Evolutionary conservation across 2,888 invertebrate species (phyloP).

Genomic region (Chaitophorus viminalis): DNA sequence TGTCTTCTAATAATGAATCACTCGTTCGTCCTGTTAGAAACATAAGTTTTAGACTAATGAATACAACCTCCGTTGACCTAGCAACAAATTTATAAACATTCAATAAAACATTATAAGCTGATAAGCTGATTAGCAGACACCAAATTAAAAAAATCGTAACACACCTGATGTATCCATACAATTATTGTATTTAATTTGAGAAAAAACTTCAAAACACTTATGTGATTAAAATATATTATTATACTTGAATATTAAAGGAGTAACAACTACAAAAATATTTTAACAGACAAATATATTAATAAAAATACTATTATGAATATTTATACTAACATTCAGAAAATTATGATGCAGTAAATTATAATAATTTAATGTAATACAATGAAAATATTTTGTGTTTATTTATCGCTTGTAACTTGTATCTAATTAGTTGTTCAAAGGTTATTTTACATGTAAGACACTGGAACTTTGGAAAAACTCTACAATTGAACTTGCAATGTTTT

Average conservation of each 20-base stretch:
- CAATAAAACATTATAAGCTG: conserved; percentile 37
- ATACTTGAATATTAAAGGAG: background rate
- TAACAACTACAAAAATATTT: background rate
- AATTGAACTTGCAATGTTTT: conserved; percentile 64
- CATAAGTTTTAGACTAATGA: conserved; percentile 39
- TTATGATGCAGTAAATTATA: background rate
- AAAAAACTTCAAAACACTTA: background rate
- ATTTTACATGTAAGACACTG: conserved; percentile 63
- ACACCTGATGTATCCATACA: conserved; percentile 7
- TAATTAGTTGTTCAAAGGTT: conserved; percentile 63
- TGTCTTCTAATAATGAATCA: conserved; percentile 34
- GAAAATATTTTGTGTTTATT: conserved; percentile 25
- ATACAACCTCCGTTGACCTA: background rate
- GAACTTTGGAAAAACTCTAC: conserved; percentile 64
- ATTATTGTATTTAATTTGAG: conserved; percentile 6
- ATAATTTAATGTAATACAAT: background rate
- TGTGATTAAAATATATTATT: background rate
- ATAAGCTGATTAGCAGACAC: conserved; percentile 59
- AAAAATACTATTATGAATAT: background rate
- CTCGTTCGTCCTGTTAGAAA: conserved; percentile 48
- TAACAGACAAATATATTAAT: background rate
- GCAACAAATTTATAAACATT: conserved; percentile 12
- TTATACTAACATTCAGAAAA: background rate
- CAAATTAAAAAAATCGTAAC: conserved; percentile 34
- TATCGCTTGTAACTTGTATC: conserved; percentile 59